phyloP scores from a whole-genome alignment of 2,113 vertebrate genomes.

The Artemisiospiza belli region DNA sequence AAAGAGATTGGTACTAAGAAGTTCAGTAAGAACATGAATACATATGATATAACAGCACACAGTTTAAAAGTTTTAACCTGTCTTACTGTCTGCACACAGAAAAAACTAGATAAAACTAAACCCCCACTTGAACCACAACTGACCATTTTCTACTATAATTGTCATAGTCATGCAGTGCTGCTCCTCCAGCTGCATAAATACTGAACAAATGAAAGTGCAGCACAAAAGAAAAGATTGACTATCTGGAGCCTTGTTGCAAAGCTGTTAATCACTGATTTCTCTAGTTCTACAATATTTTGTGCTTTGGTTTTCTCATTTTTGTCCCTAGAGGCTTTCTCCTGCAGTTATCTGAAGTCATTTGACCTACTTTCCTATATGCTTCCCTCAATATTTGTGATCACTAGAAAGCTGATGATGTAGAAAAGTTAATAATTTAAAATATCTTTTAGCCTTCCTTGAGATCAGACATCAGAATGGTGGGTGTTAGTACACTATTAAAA shows the following conservation, averaged over 20 bases:
- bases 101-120: neutral
- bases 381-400: slow-evolving; percentile 6
- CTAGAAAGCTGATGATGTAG: neutral
- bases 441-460: neutral
- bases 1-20: neutral
- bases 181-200: neutral
- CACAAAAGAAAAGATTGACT: neutral
- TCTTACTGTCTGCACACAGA: neutral
- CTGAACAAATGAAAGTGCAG: neutral
- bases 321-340: neutral
- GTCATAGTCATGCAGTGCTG: neutral
- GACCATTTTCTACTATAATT: neutral
- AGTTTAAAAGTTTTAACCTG: neutral
- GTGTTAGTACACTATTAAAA: neutral
- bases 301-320: neutral
- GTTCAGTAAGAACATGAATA: neutral
- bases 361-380: neutral
- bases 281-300: neutral
- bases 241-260: neutral
- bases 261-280: neutral
- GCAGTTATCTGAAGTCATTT: slow-evolving; percentile 1
- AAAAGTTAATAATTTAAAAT: neutral
- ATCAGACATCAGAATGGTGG: neutral
- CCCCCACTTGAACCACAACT: neutral
- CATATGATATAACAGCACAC: neutral